Evolutionary conservation across 2,113 vertebrate species (phyloP).

Genomic region (Ia io): DNA sequence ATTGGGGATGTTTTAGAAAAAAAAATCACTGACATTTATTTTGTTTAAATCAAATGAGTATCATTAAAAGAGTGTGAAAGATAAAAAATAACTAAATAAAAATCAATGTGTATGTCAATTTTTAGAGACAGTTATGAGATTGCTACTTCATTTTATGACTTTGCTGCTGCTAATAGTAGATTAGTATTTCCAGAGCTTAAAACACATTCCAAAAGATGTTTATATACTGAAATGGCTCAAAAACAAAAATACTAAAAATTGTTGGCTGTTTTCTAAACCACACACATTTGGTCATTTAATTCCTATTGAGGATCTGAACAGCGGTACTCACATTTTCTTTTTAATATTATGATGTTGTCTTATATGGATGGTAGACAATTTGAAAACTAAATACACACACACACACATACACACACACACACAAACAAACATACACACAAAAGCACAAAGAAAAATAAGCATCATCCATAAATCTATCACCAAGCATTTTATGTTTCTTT

Average conservation of each 20-base stretch:
- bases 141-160: background rate
- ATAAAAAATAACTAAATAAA: background rate
- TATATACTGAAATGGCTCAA: background rate
- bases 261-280: background rate
- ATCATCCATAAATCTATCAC: background rate
- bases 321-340: background rate
- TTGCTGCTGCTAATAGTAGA: background rate
- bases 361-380: background rate
- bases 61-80: background rate
- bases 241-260: background rate
- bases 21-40: background rate
- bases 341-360: background rate
- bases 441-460: background rate
- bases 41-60: slow-evolving; percentile 1
- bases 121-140: background rate
- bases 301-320: background rate
- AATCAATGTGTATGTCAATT: background rate
- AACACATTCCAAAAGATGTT: background rate
- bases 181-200: background rate
- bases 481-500: background rate
- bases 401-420: background rate
- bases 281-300: background rate
- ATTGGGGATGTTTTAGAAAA: background rate
- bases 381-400: background rate
- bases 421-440: background rate